These are phyloP conservation scores for Hipposideros larvatus DNA, from an alignment of 2,797 vertebrate genomes.

Conservation along the genomic window DNA sequence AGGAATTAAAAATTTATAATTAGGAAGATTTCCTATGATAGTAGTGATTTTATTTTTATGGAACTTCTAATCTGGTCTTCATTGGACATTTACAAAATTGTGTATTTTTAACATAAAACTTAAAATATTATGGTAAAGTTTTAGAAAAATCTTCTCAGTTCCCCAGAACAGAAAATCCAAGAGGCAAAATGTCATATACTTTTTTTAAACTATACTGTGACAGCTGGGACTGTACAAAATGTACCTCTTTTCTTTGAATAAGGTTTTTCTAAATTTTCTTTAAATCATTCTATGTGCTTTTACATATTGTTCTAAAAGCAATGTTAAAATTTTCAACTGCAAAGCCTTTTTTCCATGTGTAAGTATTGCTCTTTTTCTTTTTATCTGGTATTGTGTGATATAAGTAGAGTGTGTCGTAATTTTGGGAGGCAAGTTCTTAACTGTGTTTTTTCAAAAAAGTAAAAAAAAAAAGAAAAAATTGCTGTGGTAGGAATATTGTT, in stretches of 20 bases:
- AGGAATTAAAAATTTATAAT: background rate
- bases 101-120: background rate
- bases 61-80: background rate
- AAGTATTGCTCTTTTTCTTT: background rate
- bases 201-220: background rate
- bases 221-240: background rate
- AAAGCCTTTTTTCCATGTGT: background rate
- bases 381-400: background rate
- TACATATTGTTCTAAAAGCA: background rate
- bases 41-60: background rate
- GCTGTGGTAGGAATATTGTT: background rate
- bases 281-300: background rate
- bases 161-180: background rate
- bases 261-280: background rate
- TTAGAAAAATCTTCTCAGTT: constrained; percentile 37
- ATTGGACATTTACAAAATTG: background rate
- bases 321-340: background rate
- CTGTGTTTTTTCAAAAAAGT: background rate
- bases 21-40: background rate
- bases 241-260: background rate
- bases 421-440: background rate
- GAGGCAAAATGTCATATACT: background rate
- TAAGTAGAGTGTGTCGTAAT: background rate
- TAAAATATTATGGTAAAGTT: background rate
- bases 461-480: background rate